phyloP scores from a whole-genome alignment of 2,797 vertebrate genomes.

The Nyctalus aviator region DNA sequence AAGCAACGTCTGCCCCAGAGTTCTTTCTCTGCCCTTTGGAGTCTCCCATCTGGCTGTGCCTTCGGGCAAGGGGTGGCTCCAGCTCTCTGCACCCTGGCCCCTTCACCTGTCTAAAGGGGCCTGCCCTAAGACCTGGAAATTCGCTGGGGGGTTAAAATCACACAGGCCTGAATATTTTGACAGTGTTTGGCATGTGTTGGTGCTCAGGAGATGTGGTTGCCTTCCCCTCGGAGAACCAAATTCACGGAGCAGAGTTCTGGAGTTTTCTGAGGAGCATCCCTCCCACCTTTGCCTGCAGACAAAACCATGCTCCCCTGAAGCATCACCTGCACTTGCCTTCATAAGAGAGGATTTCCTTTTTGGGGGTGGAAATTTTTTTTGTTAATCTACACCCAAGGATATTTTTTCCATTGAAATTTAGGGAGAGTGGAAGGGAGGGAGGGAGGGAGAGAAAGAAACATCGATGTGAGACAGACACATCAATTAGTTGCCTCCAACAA shows the following conservation, averaged over 20 bases:
- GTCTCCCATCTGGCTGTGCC: not conserved
- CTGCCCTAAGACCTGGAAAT: not conserved
- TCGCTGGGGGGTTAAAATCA: not conserved
- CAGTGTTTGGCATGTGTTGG: not conserved
- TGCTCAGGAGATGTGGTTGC: not conserved
- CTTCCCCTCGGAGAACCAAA: slow-evolving; percentile 4
- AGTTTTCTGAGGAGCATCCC: not conserved
- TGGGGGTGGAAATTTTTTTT: too few species aligned
- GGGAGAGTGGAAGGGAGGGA: too few species aligned
- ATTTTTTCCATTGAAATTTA: too few species aligned
- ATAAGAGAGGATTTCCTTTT: not conserved
- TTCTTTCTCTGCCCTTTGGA: not conserved
- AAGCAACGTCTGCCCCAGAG: not conserved
- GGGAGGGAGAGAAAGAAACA: too few species aligned
- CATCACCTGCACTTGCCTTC: not conserved
- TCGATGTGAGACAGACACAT: too few species aligned
- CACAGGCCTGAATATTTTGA: not conserved
- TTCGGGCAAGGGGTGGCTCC: not conserved
- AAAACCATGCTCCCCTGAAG: not conserved
- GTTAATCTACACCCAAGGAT: too few species aligned
- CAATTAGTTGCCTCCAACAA: too few species aligned
- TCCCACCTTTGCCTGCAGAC: not conserved
- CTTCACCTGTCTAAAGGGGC: not conserved
- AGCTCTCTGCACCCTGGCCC: not conserved
- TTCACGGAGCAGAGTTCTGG: not conserved